Evolutionary conservation across 2,888 invertebrate species (phyloP), one percentile per base, ranked within the genome.

Genomic region (Ornithoptera alexandrae): DNA sequence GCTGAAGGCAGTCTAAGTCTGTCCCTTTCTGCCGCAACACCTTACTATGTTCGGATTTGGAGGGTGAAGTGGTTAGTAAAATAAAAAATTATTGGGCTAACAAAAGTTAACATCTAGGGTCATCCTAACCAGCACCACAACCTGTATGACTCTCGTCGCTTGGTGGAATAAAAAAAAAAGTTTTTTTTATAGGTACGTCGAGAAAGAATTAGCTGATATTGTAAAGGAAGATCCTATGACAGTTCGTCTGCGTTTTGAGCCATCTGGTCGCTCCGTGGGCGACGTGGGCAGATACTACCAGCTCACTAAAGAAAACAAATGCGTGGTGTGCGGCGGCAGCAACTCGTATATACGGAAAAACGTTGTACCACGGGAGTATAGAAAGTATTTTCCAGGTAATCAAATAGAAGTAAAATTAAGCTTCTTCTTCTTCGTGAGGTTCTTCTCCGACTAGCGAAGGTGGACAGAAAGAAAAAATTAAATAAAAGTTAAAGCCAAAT

Each of bases 361-460:
- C 76, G 94, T 97, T n/a, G 95, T 97, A 50, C 97, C 97, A 0
- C 93, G 95, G 69, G 97, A 97, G 84, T 97, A 97, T 80, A 93
- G 96, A 73, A 96, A 94, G 87, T 94, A 94, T 74, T 96, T 96
- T 75, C 96, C 96, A 64, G 91, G 95, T 95, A 74, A 69, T 24
- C 22, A 12, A n/a, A n/a, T 5, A 50, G 50, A 50, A 39, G 39
- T 39, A 39, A 39, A 39, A 1, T 15, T 46, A 46, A 46, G 46
- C 1, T 46, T 46, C 0, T 15, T 46, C 12, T 12, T 15, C 3
- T 42, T 10, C n/a, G n/a, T n/a, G n/a, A n/a, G n/a, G n/a, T n/a
- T n/a, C n/a, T 22, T 22, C 22, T 22, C 22, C 22, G 22, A 22
- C 22, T 22, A 22, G 22, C 22, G 22, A 22, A 22, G 22, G 22